Evolutionary conservation across 2,113 vertebrate species (phyloP).

Genomic region (Daphoenositta chrysoptera): DNA sequence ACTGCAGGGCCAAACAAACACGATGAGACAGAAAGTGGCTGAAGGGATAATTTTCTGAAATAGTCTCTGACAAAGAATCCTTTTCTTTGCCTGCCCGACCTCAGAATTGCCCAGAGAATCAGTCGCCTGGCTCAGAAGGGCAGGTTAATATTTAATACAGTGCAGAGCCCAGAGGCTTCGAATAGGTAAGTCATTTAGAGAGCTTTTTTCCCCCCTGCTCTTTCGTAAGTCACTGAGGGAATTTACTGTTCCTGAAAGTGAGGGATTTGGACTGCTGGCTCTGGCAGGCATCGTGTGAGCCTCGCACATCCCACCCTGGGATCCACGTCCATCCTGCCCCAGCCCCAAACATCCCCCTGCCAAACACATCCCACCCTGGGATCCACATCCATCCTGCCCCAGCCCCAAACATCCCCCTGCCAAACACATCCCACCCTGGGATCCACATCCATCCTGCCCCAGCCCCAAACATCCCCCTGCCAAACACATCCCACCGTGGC

Average conservation of each 20-base stretch:
- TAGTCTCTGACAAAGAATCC: conserved; percentile 18
- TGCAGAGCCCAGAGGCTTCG: background rate
- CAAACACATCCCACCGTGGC: background rate
- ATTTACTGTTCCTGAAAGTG: background rate
- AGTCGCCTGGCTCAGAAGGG: background rate
- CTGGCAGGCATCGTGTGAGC: background rate
- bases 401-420: background rate
- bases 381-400: accelerated
- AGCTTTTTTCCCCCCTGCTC: accelerated
- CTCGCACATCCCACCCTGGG: background rate
- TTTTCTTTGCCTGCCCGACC: conserved; percentile 8
- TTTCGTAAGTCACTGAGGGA: background rate
- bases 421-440: background rate
- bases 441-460: accelerated
- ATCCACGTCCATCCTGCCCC: accelerated
- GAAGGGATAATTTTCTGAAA: conserved; percentile 7
- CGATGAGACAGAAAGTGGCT: background rate
- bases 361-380: background rate
- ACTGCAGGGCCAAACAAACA: conserved; percentile 30
- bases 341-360: background rate
- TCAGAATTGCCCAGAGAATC: conserved; percentile 3
- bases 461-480: background rate
- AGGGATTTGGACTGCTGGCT: background rate
- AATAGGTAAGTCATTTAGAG: conserved; percentile 21
- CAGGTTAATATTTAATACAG: conserved; percentile 61